Evolutionary conservation across 2,888 invertebrate species (phyloP).

Genomic region (Perdita meconis): DNA sequence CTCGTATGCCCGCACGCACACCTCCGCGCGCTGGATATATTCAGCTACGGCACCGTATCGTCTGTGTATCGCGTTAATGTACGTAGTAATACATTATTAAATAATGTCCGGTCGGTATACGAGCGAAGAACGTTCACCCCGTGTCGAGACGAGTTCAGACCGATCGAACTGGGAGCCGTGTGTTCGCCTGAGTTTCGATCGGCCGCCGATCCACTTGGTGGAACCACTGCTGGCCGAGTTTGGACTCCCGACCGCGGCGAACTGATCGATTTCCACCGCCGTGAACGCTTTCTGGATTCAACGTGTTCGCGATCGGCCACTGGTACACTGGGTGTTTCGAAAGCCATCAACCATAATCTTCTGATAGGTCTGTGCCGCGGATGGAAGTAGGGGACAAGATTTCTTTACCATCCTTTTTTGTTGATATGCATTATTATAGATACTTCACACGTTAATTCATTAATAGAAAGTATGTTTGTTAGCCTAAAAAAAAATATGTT

Average conservation of each 20-base stretch:
- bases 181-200: slow-evolving; percentile 60
- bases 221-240: slow-evolving; percentile 69
- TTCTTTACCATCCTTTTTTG: too few species aligned
- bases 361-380: too few species aligned
- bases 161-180: slow-evolving; percentile 55
- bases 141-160: slow-evolving; percentile 56
- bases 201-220: slow-evolving; percentile 55
- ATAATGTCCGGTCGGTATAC: slow-evolving; percentile 70
- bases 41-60: slow-evolving; percentile 65
- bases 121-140: slow-evolving; percentile 73
- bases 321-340: slow-evolving; percentile 40
- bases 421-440: too few species aligned
- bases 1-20: slow-evolving; percentile 27
- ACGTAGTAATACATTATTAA: slow-evolving; percentile 74
- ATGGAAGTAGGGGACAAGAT: too few species aligned
- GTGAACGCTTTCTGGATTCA: slow-evolving; percentile 37
- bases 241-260: slow-evolving; percentile 40
- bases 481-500: too few species aligned
- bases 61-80: slow-evolving; percentile 72
- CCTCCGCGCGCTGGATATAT: slow-evolving; percentile 35
- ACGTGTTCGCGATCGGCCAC: slow-evolving; percentile 41
- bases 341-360: neutral
- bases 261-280: slow-evolving; percentile 60
- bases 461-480: too few species aligned
- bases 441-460: too few species aligned